Evolutionary conservation across 1,140 invertebrate genomes (phyloP).

Genomic region (Aradophagus sp.): DNA sequence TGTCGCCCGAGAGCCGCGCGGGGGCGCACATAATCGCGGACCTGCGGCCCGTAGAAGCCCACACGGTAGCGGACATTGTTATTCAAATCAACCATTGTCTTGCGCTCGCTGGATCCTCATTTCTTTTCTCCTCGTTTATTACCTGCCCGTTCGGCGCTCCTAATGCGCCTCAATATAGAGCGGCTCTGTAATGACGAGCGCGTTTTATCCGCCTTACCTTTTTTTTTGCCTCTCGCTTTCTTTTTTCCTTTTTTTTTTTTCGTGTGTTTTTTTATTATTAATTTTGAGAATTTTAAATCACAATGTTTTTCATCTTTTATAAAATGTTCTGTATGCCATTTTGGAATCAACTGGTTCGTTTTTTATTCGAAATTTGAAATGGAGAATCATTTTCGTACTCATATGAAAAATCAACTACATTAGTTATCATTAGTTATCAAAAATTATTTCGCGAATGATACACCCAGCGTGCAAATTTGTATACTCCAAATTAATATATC

Average conservation of each 20-base stretch:
- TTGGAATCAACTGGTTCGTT: too few relatives aligned
- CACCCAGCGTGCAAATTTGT: too few relatives aligned
- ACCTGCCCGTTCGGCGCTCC: slow-evolving; percentile 68
- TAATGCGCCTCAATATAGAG: slow-evolving; percentile 70
- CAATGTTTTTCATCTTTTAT: too few relatives aligned
- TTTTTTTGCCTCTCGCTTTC: background rate
- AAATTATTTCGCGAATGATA: too few relatives aligned
- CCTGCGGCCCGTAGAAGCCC: slow-evolving; percentile 66
- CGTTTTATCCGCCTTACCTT: slow-evolving; percentile 30
- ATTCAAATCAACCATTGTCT: slow-evolving; percentile 74
- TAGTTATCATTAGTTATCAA: too few relatives aligned
- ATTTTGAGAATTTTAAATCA: too few relatives aligned
- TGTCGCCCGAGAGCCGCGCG: slow-evolving; percentile 45
- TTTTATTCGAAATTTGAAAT: too few relatives aligned
- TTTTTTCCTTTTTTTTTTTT: slow-evolving; percentile 7
- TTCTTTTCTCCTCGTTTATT: slow-evolving; percentile 69
- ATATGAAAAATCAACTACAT: too few relatives aligned
- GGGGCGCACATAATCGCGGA: slow-evolving; percentile 51
- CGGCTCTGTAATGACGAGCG: slow-evolving; percentile 51
- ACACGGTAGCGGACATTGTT: slow-evolving; percentile 74
- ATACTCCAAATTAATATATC: too few relatives aligned
- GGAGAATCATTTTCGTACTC: too few relatives aligned
- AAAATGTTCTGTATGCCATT: too few relatives aligned
- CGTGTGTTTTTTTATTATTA: too few relatives aligned
- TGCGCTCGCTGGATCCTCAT: slow-evolving; percentile 67